Conservation (phyloP, 2,888 invertebrate species). For the Galerucella calmariensis region DNA sequence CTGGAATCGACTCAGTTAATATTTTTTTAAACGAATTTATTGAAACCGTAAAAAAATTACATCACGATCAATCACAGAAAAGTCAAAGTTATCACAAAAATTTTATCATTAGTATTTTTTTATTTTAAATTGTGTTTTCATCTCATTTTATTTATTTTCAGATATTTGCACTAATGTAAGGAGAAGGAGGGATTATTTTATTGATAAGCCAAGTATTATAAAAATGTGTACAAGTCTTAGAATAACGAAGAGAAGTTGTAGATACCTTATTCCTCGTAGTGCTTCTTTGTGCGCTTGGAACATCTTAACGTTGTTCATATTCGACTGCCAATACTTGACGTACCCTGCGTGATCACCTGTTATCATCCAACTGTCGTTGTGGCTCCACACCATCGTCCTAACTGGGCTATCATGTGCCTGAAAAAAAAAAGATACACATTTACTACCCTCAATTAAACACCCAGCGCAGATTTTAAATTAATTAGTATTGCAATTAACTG, state of each 20-base stretch:
- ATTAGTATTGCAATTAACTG: too few relatives aligned
- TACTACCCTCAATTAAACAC: not conserved
- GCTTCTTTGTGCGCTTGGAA: constrained; percentile 99
- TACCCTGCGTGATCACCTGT: constrained; percentile 99
- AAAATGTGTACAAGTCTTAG: constrained; percentile 60
- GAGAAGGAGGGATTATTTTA: constrained; percentile 62
- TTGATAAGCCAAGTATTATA: constrained; percentile 56
- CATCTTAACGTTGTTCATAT: constrained; percentile 99
- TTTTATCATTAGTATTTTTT: not conserved
- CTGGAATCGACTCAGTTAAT: constrained; percentile 58
- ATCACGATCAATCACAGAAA: constrained; percentile 59
- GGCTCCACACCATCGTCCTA: constrained; percentile 99
- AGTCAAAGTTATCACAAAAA: constrained; percentile 39
- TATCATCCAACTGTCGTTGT: constrained; percentile 99
- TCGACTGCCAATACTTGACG: constrained; percentile 99
- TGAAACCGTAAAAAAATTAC: constrained; percentile 56
- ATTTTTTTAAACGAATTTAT: constrained; percentile 60
- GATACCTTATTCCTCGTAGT: constrained; percentile 96
- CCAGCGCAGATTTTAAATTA: too few relatives aligned
- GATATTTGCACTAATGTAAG: constrained; percentile 56
- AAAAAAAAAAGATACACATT: constrained; percentile 21
- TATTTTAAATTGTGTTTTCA: constrained; percentile 25
- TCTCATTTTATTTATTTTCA: constrained; percentile 44
- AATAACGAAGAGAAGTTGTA: constrained; percentile 64
- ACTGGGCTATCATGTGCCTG: constrained; percentile 99